Evolutionary conservation across 2,888 invertebrate species (phyloP).

Genomic region (Erebia ligea): DNA sequence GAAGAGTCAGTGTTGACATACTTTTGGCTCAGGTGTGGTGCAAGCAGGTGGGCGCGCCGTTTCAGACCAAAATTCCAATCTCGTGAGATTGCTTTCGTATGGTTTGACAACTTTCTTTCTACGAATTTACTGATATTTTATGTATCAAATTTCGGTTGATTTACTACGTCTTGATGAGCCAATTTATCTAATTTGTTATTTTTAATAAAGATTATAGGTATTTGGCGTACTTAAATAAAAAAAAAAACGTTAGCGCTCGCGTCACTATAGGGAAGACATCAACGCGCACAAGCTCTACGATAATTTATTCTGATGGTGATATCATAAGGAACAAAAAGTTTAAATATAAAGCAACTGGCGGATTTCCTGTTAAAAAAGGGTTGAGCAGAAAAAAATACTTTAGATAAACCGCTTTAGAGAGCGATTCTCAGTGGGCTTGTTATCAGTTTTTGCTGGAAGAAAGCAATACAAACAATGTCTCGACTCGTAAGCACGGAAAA

Average conservation of each 20-base stretch:
- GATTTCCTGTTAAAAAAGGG: constrained; percentile 33
- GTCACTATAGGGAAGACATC: constrained; percentile 69
- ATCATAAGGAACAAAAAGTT: constrained; percentile 37
- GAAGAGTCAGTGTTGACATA: constrained; percentile 78
- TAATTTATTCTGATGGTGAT: constrained; percentile 41
- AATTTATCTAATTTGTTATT: not conserved
- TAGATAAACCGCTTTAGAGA: constrained; percentile 1
- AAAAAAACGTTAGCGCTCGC: constrained; percentile 38
- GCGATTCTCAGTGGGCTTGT: constrained; percentile 17
- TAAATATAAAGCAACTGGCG: constrained; percentile 28
- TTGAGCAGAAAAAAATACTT: not conserved
- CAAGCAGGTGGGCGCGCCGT: constrained; percentile 77
- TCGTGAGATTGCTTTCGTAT: constrained; percentile 72
- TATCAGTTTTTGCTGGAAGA: constrained; percentile 35
- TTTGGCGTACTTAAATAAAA: constrained; percentile 16
- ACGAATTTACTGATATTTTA: constrained; percentile 46
- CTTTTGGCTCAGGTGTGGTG: constrained; percentile 80
- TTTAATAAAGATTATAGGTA: not conserved
- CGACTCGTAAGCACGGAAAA: constrained; percentile 56
- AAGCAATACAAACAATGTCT: constrained; percentile 41
- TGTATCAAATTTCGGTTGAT: not conserved
- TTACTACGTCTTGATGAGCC: not conserved
- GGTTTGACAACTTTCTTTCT: constrained; percentile 74
- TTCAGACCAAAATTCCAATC: constrained; percentile 77
- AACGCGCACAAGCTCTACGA: constrained; percentile 61